Percentiles rank a stretch among this genome's conserved stretches.
phyloP scores from a whole-genome alignment of 2,797 vertebrate genomes.

The Rhinoraja longicauda region DNA sequence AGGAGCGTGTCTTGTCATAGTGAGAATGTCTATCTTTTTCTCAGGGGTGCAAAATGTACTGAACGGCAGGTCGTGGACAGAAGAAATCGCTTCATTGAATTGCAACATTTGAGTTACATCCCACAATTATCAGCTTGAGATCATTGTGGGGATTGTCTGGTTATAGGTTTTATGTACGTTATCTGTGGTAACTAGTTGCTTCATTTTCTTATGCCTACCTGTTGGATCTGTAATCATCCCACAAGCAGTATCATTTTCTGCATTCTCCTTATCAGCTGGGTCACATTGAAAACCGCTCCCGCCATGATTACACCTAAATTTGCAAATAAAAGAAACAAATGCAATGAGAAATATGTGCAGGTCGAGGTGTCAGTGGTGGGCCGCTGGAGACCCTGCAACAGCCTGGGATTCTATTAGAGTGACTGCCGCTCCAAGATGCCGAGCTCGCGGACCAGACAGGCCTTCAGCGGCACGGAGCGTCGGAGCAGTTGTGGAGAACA shows the following conservation, averaged over 20 bases:
- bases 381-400: too few relatives aligned
- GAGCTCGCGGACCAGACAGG: too few relatives aligned
- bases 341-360: slow-evolving; percentile 45
- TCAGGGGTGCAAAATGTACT: not conserved
- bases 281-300: slow-evolving; percentile 56
- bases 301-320: slow-evolving; percentile 56
- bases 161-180: not conserved
- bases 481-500: too few relatives aligned
- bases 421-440: too few relatives aligned
- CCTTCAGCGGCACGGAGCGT: too few relatives aligned
- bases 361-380: too few relatives aligned
- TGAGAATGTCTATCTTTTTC: not conserved
- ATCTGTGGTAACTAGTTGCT: not conserved
- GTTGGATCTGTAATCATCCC: slow-evolving; percentile 65
- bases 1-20: not conserved
- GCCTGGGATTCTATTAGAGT: too few relatives aligned
- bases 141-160: not conserved
- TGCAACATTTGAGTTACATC: not conserved
- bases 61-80: not conserved
- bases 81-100: not conserved
- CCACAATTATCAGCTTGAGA: not conserved
- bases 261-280: slow-evolving; percentile 57
- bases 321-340: slow-evolving; percentile 44
- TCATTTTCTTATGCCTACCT: slow-evolving; percentile 51
- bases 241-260: slow-evolving; percentile 62